Conservation (phyloP, 2,797 vertebrate genomes). For the Helicolenus hilgendorfi region DNA sequence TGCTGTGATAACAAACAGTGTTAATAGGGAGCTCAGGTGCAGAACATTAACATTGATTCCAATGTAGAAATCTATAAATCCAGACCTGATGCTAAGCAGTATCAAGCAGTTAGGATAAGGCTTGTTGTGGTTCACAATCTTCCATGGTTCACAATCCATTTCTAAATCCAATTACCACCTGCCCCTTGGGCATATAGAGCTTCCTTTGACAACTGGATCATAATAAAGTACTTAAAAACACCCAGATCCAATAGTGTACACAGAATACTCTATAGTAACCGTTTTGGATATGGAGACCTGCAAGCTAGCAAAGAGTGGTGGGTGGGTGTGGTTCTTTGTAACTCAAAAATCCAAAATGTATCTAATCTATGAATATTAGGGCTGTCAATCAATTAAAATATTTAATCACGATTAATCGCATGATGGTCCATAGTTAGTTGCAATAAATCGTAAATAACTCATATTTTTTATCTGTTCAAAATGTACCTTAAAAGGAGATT, state of each 20-base stretch:
- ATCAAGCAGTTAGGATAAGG: neutral
- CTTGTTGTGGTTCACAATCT: slow-evolving; percentile 6
- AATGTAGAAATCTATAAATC: slow-evolving; percentile 12
- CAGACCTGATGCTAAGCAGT: neutral
- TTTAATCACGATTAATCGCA: no score
- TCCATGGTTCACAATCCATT: slow-evolving; percentile 25
- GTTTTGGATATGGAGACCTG: neutral
- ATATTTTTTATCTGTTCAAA: no score
- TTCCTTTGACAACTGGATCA: slow-evolving; percentile 15
- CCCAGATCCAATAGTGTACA: slow-evolving; percentile 11
- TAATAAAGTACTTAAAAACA: slow-evolving; percentile 26
- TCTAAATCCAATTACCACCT: slow-evolving; percentile 28
- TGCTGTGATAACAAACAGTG: neutral
- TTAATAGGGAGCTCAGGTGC: neutral
- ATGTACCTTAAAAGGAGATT: no score
- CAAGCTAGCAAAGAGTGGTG: neutral
- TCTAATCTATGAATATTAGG: no score
- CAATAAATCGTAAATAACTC: no score
- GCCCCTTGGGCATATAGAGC: neutral
- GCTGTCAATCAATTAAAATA: no score
- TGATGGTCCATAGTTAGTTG: no score
- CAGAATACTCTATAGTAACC: neutral
- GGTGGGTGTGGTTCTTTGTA: neutral
- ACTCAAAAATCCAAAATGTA: neutral
- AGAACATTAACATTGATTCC: slow-evolving; percentile 14